phyloP scores from a whole-genome alignment of 2,888 invertebrate genomes.

The Nemotelus pantherinus region DNA sequence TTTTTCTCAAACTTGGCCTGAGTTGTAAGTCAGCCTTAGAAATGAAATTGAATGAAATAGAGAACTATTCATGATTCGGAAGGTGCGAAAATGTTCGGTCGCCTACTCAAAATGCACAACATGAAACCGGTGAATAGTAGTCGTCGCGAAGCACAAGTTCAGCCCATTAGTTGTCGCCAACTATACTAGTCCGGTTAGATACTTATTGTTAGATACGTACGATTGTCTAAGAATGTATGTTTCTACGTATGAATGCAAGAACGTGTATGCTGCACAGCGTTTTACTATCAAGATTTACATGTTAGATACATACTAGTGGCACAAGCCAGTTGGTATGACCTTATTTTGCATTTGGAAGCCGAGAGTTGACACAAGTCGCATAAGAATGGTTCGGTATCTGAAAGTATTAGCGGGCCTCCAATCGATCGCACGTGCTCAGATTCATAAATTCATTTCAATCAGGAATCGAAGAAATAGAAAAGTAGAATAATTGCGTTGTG shows the following conservation, averaged over 20 bases:
- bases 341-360: constrained; percentile 33
- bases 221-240: too few species aligned
- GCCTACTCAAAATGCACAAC: constrained; percentile 40
- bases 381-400: not conserved
- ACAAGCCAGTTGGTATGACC: constrained; percentile 9
- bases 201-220: too few species aligned
- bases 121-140: constrained; percentile 38
- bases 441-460: constrained; percentile 36
- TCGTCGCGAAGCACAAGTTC: not conserved
- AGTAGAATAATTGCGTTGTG: constrained; percentile 1
- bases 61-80: constrained; percentile 10
- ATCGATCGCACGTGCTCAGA: constrained; percentile 38
- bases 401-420: constrained; percentile 29
- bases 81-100: constrained; percentile 41
- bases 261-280: too few species aligned
- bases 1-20: too few species aligned
- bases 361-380: constrained; percentile 21
- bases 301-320: too few species aligned
- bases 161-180: constrained; percentile 7
- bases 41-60: not conserved
- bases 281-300: too few species aligned
- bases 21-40: too few species aligned
- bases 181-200: too few species aligned
- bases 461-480: constrained; percentile 11
- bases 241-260: too few species aligned